Percentiles rank a stretch among this genome's conserved stretches.
phyloP scores from a whole-genome alignment of 2,797 vertebrate species.

The Diceros bicornis region DNA sequence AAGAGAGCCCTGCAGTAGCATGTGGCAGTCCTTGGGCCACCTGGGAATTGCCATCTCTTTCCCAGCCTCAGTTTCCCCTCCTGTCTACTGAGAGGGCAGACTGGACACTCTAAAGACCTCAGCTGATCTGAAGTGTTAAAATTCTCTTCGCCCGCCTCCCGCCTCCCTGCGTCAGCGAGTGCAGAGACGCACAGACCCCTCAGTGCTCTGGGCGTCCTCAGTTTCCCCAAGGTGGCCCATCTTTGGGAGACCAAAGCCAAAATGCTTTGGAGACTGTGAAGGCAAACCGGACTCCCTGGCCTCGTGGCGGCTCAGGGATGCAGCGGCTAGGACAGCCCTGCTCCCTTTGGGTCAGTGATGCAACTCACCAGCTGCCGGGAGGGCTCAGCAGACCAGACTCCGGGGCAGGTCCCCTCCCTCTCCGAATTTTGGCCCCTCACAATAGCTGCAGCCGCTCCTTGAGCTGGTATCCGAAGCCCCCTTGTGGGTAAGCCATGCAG shows the following conservation, averaged over 20 bases:
- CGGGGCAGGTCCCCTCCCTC: fast-evolving
- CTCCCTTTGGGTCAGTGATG: not conserved
- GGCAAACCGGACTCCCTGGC: not conserved
- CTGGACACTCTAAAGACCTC: not conserved
- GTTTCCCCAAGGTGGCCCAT: not conserved
- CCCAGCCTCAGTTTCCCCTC: not conserved
- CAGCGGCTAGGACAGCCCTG: no score
- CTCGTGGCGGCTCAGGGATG: fast-evolving
- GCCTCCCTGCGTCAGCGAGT: fast-evolving
- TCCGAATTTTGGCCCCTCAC: fast-evolving
- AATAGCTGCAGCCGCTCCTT: not conserved
- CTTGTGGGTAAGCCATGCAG: fast-evolving
- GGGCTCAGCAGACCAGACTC: fast-evolving
- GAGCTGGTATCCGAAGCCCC: not conserved
- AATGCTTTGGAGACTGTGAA: not conserved
- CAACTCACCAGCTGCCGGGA: fast-evolving
- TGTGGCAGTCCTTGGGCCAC: fast-evolving
- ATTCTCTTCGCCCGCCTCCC: fast-evolving
- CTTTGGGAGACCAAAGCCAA: not conserved
- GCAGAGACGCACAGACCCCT: not conserved
- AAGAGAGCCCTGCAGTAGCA: no score
- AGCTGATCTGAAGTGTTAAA: not conserved
- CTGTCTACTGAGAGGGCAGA: not conserved
- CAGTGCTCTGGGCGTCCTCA: fast-evolving
- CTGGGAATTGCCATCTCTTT: not conserved